These are phyloP conservation scores for Zaprionus vittiger DNA, from an alignment of 1,140 invertebrate genomes.

Conservation along the genomic window DNA sequence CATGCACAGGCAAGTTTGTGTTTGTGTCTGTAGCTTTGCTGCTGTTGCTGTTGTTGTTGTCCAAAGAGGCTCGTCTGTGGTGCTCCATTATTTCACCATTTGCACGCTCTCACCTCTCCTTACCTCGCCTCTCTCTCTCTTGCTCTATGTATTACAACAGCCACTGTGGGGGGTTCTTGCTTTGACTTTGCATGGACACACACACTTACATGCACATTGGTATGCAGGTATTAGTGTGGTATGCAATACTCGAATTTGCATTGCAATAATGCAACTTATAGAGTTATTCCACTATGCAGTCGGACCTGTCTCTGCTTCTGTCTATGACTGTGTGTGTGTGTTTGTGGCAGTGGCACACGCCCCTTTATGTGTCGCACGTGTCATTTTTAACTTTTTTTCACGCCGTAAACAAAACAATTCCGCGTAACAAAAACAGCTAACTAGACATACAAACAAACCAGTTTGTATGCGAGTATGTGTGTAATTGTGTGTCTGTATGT, in stretches of 20 bases:
- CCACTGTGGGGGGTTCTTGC: background rate
- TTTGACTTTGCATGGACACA: constrained; percentile 8
- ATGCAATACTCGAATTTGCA: constrained; percentile 4
- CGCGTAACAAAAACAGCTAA: constrained; percentile 16
- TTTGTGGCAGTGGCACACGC: background rate
- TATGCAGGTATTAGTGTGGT: background rate
- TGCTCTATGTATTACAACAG: background rate
- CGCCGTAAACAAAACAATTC: constrained; percentile 26
- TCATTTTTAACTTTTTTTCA: constrained; percentile 35
- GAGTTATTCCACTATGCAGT: constrained; percentile 14
- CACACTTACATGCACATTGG: background rate
- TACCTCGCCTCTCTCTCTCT: background rate
- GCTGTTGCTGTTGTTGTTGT: constrained; percentile 15
- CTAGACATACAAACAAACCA: background rate
- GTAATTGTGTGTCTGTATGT: background rate
- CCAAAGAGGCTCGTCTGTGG: constrained; percentile 37
- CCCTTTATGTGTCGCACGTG: constrained; percentile 29
- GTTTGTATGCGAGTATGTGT: background rate
- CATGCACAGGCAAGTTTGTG: constrained; percentile 1
- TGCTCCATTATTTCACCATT: constrained; percentile 23
- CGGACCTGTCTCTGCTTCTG: background rate
- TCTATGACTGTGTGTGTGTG: background rate
- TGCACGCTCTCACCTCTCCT: background rate
- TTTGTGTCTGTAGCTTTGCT: constrained; percentile 1
- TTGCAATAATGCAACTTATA: constrained; percentile 11